Percentiles rank a stretch among this genome's conserved stretches.
These are phyloP conservation scores for Pica pica DNA, from an alignment of 2,113 vertebrate genomes.

Conservation along the genomic window DNA sequence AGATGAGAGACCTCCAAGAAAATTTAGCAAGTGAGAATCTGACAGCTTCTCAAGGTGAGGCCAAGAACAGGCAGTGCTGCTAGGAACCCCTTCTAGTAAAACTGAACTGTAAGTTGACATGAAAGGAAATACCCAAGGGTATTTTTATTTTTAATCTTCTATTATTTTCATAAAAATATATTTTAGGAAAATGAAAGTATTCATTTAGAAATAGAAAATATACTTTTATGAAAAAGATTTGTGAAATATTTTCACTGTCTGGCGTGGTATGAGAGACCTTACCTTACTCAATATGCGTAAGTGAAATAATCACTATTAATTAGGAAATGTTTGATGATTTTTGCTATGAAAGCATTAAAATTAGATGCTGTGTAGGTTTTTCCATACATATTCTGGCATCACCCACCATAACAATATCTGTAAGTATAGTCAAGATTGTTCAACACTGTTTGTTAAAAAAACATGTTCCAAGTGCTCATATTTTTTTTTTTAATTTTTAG, in stretches of 20 bases:
- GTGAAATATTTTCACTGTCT: not conserved
- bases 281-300: not conserved
- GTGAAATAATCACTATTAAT: not conserved
- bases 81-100: not conserved
- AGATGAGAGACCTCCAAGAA: not conserved
- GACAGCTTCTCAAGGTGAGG: conserved; percentile 6
- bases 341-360: not conserved
- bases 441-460: not conserved
- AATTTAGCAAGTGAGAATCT: not conserved
- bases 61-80: not conserved
- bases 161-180: not conserved
- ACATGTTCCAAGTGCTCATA: not conserved
- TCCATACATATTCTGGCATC: not conserved
- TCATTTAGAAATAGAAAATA: not conserved
- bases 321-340: not conserved
- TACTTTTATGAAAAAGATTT: not conserved
- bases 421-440: not conserved
- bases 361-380: not conserved
- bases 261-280: not conserved
- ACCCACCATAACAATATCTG: not conserved
- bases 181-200: not conserved
- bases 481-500: not conserved
- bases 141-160: not conserved
- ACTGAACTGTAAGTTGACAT: not conserved
- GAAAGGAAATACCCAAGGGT: not conserved